Evolutionary conservation across 2,888 invertebrate species (phyloP), one percentile per base, ranked within the genome.

Genomic region (Caenorhabditis imperialis): DNA sequence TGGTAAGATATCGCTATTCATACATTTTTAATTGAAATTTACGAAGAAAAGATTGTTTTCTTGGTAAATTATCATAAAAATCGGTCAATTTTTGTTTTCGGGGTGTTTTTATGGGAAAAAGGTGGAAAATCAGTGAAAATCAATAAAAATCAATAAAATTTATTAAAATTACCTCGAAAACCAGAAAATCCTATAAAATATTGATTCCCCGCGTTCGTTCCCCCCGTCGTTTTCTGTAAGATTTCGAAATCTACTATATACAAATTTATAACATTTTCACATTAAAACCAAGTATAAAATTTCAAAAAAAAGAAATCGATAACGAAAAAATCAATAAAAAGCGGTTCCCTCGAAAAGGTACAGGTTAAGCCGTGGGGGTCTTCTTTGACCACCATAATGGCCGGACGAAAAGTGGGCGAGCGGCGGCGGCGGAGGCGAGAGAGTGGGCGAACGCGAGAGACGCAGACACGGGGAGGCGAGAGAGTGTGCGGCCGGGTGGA

Each of bases 141-240:
- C n/a, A 14, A 35, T 20, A 23, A 25, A 22, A 37, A 38, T 44
- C 23, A n/a, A n/a, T n/a, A n/a, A n/a, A 62, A 27, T 0, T 14
- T 40, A n/a, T 30, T n/a, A 35, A 51, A 35, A 30, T 30, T 4
- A 18, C 50, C n/a, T 30, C 10, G 7, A 51, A 22, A 10, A n/a
- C 4, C 14, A 23, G 25, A 27, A 47, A 23, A 47, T 23, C 12
- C 16, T 45, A 8, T 45, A 23, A 27, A 27, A 27, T 23, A 2
- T 12, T 23, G 45, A 47, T 30, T 30, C 10, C 30, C 30, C 30
- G 30, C 30, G 6, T 7, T 44, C 30, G 45, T 54, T 65, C 45
- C 47, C 35, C 63, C 54, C 63, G 63, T 65, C 63, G 63, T 63
- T 63, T 63, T 63, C 54, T 63, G 54, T 12, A 63, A 63, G 10